A percentile compares a stretch with the other conserved stretches of the same genome.
phyloP scores from a whole-genome alignment of 2,797 vertebrate genomes.

The Leptodactylus fallax region DNA sequence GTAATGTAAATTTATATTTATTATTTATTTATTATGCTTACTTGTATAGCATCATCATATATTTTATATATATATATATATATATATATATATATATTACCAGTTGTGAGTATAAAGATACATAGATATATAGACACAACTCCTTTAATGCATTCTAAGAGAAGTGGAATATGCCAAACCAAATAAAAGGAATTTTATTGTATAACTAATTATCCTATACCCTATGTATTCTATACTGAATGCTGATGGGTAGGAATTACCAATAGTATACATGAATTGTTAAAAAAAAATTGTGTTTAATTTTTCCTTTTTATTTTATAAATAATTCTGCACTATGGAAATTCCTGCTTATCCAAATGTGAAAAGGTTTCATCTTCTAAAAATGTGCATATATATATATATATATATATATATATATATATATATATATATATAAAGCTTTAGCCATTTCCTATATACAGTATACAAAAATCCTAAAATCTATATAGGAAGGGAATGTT shows the following conservation, averaged over 20 bases:
- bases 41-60: no score
- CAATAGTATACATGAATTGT: not conserved
- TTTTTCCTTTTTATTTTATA: not conserved
- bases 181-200: not conserved
- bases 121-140: no score
- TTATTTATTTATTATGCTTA: no score
- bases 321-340: no score
- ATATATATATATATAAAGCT: not conserved
- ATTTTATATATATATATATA: no score
- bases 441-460: not conserved
- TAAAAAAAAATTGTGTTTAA: not conserved
- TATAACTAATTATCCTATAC: not conserved
- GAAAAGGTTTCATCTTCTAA: not conserved
- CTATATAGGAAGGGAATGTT: constrained; percentile 6
- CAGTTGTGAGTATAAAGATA: no score
- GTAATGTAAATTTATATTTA: no score
- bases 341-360: not conserved
- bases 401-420: not conserved
- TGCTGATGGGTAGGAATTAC: not conserved
- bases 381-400: not conserved
- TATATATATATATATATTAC: no score
- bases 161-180: no score
- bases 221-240: not conserved
- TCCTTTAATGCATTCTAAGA: no score
- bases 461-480: not conserved